Evolutionary conservation across 2,797 vertebrate genomes (phyloP), one percentile per base, ranked within the genome.

Genomic region (Euthynnus affinis): DNA sequence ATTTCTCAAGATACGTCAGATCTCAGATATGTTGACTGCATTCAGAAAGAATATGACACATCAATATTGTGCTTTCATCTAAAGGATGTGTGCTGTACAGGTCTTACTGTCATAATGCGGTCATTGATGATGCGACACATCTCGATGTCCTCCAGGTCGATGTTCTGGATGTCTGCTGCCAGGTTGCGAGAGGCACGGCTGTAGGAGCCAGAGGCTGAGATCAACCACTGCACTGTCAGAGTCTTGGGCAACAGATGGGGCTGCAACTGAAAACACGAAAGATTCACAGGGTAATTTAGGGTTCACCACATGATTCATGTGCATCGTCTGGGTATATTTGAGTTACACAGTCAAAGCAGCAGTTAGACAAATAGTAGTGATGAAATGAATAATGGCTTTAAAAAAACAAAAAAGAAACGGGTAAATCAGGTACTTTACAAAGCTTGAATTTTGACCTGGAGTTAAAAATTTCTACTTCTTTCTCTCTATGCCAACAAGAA

Each of bases 41-140:
- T 3, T 27, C 27, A 27, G 3, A 27, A 3, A 27, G 27, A 27
- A 10, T 0, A 5, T 1, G 15, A 1, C 17, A 1, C 4, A 15
- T 46, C 5, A 27, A 27, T 27, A 27, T 27, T 27, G 27, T 27
- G 27, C 27, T 3, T 27, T 46, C 4, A 14, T 22, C 4, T n/a
- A 20, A 61, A 15, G 3, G 12, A 44, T 27, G 3, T 10, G 34
- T 53, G 10, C 4, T 23, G 6, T 23, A 29, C 14, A 4, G 12
- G 10, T 53, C 86, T 89, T 93, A 99, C 98, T 84, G 93, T 93
- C 97, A 99, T 99, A 71, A 99, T 93, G 56, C 97, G 97, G 87
- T 99, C 96, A 46, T 99, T 99, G 87, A 98, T 91, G 69, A 90
- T 74, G 69, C 96, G 96, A 88, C 97, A 97, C 86, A 96, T 87